Percentiles rank a stretch among this genome's conserved stretches.
These are phyloP conservation scores for Conchocele bisecta DNA, from an alignment of 2,888 invertebrate species.

Conservation along the genomic window DNA sequence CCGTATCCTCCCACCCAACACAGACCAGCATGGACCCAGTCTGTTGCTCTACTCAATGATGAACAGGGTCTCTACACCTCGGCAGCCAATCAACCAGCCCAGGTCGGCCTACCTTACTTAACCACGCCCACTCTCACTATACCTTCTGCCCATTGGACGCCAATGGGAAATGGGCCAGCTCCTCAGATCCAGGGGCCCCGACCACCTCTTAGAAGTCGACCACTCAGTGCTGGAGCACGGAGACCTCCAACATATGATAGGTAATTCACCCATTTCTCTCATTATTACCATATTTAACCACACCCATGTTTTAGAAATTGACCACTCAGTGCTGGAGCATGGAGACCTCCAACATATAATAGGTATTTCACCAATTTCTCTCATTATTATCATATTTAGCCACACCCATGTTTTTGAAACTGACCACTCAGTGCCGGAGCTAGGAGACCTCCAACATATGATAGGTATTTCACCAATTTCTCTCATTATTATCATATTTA, in stretches of 20 bases:
- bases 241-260: slow-evolving; percentile 53
- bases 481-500: too few relatives aligned
- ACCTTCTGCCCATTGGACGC: slow-evolving; percentile 61
- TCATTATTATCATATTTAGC: too few relatives aligned
- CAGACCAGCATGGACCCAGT: slow-evolving; percentile 75
- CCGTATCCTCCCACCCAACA: slow-evolving; percentile 75
- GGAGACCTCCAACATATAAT: slow-evolving; percentile 50
- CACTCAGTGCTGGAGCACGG: slow-evolving; percentile 78
- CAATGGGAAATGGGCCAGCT: slow-evolving; percentile 48
- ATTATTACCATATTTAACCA: too few relatives aligned
- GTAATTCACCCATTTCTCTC: slow-evolving; percentile 17
- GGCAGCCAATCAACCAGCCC: neutral
- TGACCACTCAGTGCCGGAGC: slow-evolving; percentile 80
- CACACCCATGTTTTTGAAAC: slow-evolving; percentile 74
- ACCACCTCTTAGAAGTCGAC: slow-evolving; percentile 76
- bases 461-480: slow-evolving; percentile 35
- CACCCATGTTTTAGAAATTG: slow-evolving; percentile 76
- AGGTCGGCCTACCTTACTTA: slow-evolving; percentile 58
- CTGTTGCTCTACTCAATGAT: slow-evolving; percentile 64
- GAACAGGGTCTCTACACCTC: slow-evolving; percentile 28
- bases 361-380: slow-evolving; percentile 31
- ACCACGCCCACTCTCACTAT: slow-evolving; percentile 61
- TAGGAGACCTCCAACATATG: slow-evolving; percentile 49
- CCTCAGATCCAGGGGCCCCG: slow-evolving; percentile 69
- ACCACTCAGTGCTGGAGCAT: slow-evolving; percentile 79